Percentiles rank a stretch among this genome's conserved stretches.
phyloP scores from a whole-genome alignment of 2,797 vertebrate genomes.

The Fringilla coelebs region DNA sequence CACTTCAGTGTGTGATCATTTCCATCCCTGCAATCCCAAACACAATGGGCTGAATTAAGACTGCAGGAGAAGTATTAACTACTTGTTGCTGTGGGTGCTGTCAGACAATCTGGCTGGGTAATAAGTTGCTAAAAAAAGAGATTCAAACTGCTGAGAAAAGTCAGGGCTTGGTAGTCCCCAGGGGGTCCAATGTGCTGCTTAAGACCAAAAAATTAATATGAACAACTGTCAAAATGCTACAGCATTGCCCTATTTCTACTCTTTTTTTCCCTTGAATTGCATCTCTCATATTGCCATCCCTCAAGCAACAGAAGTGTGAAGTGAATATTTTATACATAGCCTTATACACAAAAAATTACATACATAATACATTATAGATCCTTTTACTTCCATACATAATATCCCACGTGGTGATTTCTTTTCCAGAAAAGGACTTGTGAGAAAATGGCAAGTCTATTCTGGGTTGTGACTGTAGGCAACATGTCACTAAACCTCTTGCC shows the following conservation, averaged over 20 bases:
- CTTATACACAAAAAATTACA: slow-evolving; percentile 53
- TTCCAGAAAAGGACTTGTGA: neutral
- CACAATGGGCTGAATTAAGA: slow-evolving; percentile 51
- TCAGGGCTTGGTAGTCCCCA: neutral
- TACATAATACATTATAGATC: slow-evolving; percentile 63
- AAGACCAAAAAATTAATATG: slow-evolving; percentile 13
- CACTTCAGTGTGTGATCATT: slow-evolving; percentile 35
- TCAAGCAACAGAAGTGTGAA: slow-evolving; percentile 49
- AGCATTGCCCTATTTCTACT: slow-evolving; percentile 23
- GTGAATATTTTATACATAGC: slow-evolving; percentile 54
- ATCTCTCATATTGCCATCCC: slow-evolving; percentile 30
- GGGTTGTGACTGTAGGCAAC: slow-evolving; percentile 33
- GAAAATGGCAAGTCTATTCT: slow-evolving; percentile 49
- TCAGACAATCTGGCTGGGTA: neutral
- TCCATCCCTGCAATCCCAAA: slow-evolving; percentile 47
- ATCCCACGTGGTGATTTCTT: slow-evolving; percentile 29
- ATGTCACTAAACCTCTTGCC: slow-evolving; percentile 30
- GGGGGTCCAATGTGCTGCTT: neutral
- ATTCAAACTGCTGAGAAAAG: slow-evolving; percentile 7
- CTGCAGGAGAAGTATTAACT: slow-evolving; percentile 23
- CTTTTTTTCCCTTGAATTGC: neutral
- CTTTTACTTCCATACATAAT: slow-evolving; percentile 54
- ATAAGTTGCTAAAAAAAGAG: neutral
- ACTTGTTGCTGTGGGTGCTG: slow-evolving; percentile 35
- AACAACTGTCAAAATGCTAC: slow-evolving; percentile 20